phyloP scores from a whole-genome alignment of 2,113 vertebrate species.

The Romanogobio albipinnatus region DNA sequence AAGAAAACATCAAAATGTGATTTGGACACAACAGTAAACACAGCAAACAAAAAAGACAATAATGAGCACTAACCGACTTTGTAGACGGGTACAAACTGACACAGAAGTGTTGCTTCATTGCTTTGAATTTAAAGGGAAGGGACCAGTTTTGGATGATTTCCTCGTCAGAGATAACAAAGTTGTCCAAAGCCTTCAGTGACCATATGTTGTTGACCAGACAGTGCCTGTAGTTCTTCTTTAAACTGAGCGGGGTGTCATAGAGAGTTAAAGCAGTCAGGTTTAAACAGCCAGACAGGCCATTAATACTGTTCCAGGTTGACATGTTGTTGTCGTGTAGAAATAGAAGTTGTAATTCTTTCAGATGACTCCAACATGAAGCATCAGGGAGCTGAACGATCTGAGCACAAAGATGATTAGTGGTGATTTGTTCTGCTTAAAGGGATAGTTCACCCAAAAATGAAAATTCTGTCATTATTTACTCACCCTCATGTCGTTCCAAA shows the following conservation, averaged over 20 bases:
- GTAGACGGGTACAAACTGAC: constrained; percentile 60
- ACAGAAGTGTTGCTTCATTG: constrained; percentile 58
- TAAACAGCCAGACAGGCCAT: constrained; percentile 67
- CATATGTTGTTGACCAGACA: constrained; percentile 69
- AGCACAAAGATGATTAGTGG: constrained; percentile 41
- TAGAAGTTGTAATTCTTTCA: constrained; percentile 69
- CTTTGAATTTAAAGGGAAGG: constrained; percentile 66
- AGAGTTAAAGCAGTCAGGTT: constrained; percentile 68
- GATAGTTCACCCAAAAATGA: too few species aligned
- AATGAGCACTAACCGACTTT: constrained; percentile 44
- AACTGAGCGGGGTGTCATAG: constrained; percentile 74
- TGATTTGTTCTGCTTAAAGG: background rate
- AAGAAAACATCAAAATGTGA: constrained; percentile 16
- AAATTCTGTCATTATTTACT: too few species aligned
- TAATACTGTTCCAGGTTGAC: constrained; percentile 61
- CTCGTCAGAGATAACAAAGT: constrained; percentile 75
- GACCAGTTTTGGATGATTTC: constrained; percentile 72
- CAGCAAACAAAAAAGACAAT: background rate
- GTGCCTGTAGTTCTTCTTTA: constrained; percentile 72
- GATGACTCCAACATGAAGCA: constrained; percentile 68
- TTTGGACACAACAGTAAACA: background rate
- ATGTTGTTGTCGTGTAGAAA: constrained; percentile 75
- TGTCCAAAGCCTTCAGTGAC: constrained; percentile 72
- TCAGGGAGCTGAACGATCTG: constrained; percentile 70
- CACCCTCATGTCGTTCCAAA: too few species aligned